These are phyloP conservation scores for Ectropis grisescens DNA, from an alignment of 1,140 invertebrate species.

Conservation along the genomic window DNA sequence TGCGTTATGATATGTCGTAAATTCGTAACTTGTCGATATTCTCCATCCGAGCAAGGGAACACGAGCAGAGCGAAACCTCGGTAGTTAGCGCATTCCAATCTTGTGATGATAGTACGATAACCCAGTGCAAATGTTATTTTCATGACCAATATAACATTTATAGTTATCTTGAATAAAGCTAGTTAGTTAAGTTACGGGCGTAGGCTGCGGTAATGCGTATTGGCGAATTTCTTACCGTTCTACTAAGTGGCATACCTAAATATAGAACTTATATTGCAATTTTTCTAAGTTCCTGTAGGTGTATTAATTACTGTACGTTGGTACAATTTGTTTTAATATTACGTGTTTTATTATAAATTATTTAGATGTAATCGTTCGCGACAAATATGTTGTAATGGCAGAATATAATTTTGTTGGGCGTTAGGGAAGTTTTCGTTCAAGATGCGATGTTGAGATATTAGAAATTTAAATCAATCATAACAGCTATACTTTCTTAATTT, in stretches of 20 bases:
- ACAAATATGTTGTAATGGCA: conserved; percentile 33
- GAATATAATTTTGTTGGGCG: conserved; percentile 32
- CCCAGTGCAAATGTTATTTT: conserved; percentile 40
- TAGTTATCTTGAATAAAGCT: conserved; percentile 41
- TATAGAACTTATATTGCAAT: conserved; percentile 69
- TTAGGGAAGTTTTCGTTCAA: too few species aligned
- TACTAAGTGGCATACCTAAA: conserved; percentile 68
- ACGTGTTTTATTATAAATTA: conserved; percentile 62
- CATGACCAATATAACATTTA: conserved; percentile 36
- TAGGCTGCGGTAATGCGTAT: conserved; percentile 14
- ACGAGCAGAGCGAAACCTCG: conserved; percentile 17
- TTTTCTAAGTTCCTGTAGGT: conserved; percentile 69
- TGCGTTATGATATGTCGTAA: conserved; percentile 69
- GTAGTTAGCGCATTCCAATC: conserved; percentile 61
- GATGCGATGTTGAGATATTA: too few species aligned
- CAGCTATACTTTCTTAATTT: too few species aligned
- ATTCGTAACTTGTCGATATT: conserved; percentile 32
- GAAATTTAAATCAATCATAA: too few species aligned
- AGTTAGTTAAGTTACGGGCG: conserved; percentile 42
- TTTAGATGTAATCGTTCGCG: conserved; percentile 51
- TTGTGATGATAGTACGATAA: conserved; percentile 26
- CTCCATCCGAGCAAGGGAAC: conserved; percentile 2
- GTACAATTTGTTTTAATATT: conserved; percentile 67
- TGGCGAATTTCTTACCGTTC: conserved; percentile 43
- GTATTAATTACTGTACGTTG: conserved; percentile 66